Percentiles rank a stretch among this genome's conserved stretches.
These are phyloP conservation scores for Smutsia gigantea DNA, from an alignment of 2,797 vertebrate genomes.

Conservation along the genomic window DNA sequence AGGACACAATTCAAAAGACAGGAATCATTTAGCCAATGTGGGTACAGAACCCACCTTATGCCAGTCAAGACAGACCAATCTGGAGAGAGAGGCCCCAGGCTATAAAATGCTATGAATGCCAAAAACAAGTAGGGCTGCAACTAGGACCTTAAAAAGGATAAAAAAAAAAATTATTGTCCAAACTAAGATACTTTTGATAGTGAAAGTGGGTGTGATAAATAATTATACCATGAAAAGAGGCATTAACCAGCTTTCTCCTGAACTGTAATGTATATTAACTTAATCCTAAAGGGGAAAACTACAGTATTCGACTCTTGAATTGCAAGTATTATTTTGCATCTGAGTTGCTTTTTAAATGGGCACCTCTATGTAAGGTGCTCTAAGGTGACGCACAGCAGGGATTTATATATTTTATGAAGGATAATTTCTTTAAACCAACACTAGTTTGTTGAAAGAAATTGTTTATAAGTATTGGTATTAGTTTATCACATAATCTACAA, in stretches of 20 bases:
- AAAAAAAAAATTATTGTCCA: background rate
- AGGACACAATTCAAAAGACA: background rate
- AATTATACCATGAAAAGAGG: background rate
- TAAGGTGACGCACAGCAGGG: background rate
- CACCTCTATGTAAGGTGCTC: background rate
- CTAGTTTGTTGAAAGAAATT: conserved; percentile 43
- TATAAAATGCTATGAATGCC: background rate
- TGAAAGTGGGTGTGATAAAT: background rate
- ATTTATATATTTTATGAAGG: conserved; percentile 40
- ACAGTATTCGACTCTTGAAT: background rate
- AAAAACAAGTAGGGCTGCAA: background rate
- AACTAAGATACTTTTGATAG: background rate
- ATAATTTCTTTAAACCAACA: conserved; percentile 28
- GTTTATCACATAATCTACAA: conserved; percentile 17
- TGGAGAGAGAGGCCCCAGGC: background rate
- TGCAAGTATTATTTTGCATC: conserved; percentile 19
- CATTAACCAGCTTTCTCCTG: background rate
- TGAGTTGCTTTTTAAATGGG: background rate
- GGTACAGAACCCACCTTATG: background rate
- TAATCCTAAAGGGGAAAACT: background rate
- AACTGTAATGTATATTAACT: background rate
- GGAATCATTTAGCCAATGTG: background rate
- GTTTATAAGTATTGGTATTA: background rate
- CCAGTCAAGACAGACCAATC: background rate
- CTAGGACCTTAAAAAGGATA: background rate